phyloP scores from a whole-genome alignment of 37 sponge, comb jelly and placozoan genomes.

The Spongia lamella region DNA sequence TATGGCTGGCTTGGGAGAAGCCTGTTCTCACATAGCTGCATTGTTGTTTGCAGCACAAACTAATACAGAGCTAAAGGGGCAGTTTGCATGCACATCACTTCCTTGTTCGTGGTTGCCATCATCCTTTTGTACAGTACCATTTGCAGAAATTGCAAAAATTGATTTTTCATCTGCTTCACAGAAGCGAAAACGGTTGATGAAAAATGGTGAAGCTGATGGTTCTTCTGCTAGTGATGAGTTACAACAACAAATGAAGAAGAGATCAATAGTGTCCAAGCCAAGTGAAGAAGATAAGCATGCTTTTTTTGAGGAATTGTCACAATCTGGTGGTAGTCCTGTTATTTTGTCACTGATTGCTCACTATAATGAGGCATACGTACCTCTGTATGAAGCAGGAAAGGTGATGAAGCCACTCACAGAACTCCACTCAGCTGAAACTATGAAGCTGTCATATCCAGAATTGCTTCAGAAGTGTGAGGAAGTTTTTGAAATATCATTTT shows the following conservation, averaged over 20 bases:
- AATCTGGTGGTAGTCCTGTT: too few species aligned
- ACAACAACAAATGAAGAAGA: too few species aligned
- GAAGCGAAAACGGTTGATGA: constrained; percentile 20
- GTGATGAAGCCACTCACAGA: too few species aligned
- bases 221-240: too few species aligned
- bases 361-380: too few species aligned
- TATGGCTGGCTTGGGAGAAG: constrained; percentile 66
- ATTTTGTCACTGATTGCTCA: too few species aligned
- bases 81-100: constrained; percentile 44
- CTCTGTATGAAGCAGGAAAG: too few species aligned
- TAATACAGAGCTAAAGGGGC: constrained; percentile 18
- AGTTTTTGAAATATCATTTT: constrained; percentile 6
- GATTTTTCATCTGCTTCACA: constrained; percentile 47
- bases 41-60: constrained; percentile 43
- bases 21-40: constrained; percentile 64
- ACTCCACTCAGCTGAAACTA: too few species aligned
- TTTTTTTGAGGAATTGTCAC: too few species aligned
- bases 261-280: too few species aligned
- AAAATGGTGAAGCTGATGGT: too few species aligned
- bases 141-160: constrained; percentile 41
- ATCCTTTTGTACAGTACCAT: constrained; percentile 37
- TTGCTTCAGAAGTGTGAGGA: constrained; percentile 47
- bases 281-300: too few species aligned
- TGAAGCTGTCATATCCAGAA: constrained; percentile 17
- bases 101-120: constrained; percentile 58